Evolutionary conservation across 2,797 vertebrate genomes (phyloP).

Genomic region (Coregonus ussuriensis): DNA sequence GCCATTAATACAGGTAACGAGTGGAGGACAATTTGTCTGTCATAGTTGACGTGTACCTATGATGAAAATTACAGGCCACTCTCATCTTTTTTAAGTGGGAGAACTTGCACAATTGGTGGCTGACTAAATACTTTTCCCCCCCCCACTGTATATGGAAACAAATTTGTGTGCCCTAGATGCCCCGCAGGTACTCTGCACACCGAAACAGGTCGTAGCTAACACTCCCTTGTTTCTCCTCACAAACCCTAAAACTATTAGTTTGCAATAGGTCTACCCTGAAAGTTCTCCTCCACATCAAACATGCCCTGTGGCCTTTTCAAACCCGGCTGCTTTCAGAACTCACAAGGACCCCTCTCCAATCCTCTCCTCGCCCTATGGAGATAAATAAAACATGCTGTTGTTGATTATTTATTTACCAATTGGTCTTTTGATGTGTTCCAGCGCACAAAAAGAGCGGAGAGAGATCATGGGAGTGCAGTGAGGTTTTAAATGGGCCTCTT

Average conservation of each 20-base stretch:
- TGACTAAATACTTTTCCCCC: no score
- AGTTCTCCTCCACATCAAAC: conserved; percentile 47
- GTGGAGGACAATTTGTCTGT: no score
- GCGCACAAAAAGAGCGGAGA: conserved; percentile 43
- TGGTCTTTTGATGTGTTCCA: conserved; percentile 68
- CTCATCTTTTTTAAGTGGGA: no score
- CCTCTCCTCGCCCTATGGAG: conserved; percentile 46
- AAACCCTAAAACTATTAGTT: conserved; percentile 5
- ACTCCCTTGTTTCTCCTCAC: background rate
- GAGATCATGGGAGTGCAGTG: conserved; percentile 23
- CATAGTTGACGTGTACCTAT: no score
- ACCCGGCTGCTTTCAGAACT: conserved; percentile 56
- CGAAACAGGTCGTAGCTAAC: background rate
- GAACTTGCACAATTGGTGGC: no score
- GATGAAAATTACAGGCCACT: no score
- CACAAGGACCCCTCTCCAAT: conserved; percentile 48
- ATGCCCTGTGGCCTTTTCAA: conserved; percentile 8
- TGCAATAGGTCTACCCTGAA: conserved; percentile 37
- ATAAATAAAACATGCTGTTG: conserved; percentile 78
- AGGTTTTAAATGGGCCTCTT: background rate
- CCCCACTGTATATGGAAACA: background rate
- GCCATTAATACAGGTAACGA: no score
- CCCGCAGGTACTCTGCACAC: background rate
- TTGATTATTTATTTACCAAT: conserved; percentile 77
- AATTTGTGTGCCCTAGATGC: background rate